Evolutionary conservation across 2,888 invertebrate genomes (phyloP), one percentile per base, ranked within the genome.

Genomic region (Calliopum simillimum): DNA sequence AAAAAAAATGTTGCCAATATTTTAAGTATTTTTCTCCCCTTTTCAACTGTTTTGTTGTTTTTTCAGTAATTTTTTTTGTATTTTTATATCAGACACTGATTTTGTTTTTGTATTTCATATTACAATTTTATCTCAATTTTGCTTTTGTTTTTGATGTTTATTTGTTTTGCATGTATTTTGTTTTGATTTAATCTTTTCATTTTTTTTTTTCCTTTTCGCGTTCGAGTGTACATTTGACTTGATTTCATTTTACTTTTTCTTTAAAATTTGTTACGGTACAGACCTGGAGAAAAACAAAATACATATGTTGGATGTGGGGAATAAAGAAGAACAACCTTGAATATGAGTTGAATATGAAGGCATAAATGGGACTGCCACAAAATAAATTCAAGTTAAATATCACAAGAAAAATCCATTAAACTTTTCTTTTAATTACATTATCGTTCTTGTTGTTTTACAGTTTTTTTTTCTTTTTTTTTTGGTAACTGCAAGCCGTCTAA

Each of bases 381-480:
- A 64, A 64, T 41, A 41, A 41, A 66, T 69, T 41, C 47, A 74
- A 76, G 76, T 74, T 79, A 76, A 78, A 79, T 76, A 81, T 70
- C 81, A 80, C 80, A 81, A 80, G 77, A 76, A n/a, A 81, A 80
- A 79, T 80, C 78, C 81, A 80, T 80, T 81, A 80, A 80, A 78
- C 76, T 80, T 51, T 65, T n/a, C n/a, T n/a, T n/a, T n/a, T n/a
- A n/a, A n/a, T n/a, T n/a, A n/a, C n/a, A n/a, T n/a, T n/a, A n/a
- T 33, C 44, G 6, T 25, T 23, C 33, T 46, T 59, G 14, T 63
- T 33, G 53, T 44, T 4, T 16, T 44, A 5, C 3, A n/a, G n/a
- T 6, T 43, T 62, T 47, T 41, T 68, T 25, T 23, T n/a, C n/a
- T n/a, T n/a, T 49, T 67, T 49, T 56, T n/a, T 58, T 75, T 74